Base-by-base conservation (phyloP, 2,797 vertebrate species). In the Tinamus major region DNA sequence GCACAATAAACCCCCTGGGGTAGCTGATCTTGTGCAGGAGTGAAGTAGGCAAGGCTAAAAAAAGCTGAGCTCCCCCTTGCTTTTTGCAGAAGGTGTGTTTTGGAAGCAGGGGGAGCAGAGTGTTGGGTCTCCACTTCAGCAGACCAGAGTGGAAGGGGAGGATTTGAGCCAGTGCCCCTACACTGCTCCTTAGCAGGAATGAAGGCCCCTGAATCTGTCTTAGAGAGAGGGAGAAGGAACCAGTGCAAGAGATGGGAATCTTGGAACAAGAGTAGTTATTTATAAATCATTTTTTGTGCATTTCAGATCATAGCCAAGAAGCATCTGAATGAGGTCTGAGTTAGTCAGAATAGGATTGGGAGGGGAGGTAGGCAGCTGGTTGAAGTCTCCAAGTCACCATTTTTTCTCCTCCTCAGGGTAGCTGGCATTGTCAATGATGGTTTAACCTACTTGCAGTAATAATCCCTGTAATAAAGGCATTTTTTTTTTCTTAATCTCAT, bases 361-460 rank as follows among this genome's bases (percentile, higher is more conserved):
- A 91, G 70, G 64, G 74, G 85, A 94, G 72, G 62, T 82, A 92
- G 92, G 89, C 86, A 83, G 67, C 77, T 56, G 81, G 79, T 39
- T 70, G 62, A 87, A 90, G 64, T 62, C 70, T 96, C 75, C 39
- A n/a, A 94, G 93, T 56, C 92, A 62, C 69, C 83, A 2, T 49
- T 68, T 92, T 75, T 65, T 74, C 64, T 95, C 83, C 64, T 95
- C 79, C 89, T 93, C 72, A 39, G 90, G 64, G 41, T 94, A 59
- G 87, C 92, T 89, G 84, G 87, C 90, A 92, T 95, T 96, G 90
- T 94, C 91, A 82, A 0, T 62, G 94, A 70, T 35, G 95, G 68
- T 95, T 97, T 97, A 96, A 96, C 95, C 97, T 97, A 96, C 95
- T 96, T 97, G 90, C 1, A 1, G 12, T 69, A 92, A 95, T 64